Evolutionary conservation across 2,113 vertebrate species (phyloP).

Genomic region (Saiga tatarica): DNA sequence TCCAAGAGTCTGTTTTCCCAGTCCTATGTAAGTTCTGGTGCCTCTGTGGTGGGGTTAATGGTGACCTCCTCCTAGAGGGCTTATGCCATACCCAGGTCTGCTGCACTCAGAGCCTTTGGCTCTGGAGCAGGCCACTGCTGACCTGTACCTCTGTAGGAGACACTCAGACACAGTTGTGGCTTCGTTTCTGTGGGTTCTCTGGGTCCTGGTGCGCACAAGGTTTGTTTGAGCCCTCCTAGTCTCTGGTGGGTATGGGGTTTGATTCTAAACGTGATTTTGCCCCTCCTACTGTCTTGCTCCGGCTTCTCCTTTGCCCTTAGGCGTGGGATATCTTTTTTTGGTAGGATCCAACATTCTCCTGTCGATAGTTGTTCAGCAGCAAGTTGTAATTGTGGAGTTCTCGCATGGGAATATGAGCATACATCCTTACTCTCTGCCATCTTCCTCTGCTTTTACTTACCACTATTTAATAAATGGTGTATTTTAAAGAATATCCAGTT

Average conservation of each 20-base stretch:
- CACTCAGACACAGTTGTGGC: neutral
- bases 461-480: neutral
- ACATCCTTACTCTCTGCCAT: neutral
- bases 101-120: neutral
- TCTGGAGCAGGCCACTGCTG: neutral
- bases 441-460: neutral
- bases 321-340: neutral
- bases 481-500: neutral
- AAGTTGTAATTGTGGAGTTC: neutral
- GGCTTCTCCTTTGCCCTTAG: neutral
- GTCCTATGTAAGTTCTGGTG: neutral
- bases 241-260: neutral
- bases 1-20: neutral
- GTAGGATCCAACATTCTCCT: neutral
- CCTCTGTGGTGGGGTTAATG: neutral
- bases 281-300: accelerated
- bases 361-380: neutral
- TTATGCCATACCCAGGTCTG: neutral
- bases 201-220: neutral
- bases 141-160: accelerated
- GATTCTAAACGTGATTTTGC: neutral
- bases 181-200: neutral
- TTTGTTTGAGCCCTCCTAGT: neutral
- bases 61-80: neutral
- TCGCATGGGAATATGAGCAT: neutral